Base-by-base conservation (phyloP, 1,140 invertebrate genomes). In the Bombyx mandarina region DNA sequence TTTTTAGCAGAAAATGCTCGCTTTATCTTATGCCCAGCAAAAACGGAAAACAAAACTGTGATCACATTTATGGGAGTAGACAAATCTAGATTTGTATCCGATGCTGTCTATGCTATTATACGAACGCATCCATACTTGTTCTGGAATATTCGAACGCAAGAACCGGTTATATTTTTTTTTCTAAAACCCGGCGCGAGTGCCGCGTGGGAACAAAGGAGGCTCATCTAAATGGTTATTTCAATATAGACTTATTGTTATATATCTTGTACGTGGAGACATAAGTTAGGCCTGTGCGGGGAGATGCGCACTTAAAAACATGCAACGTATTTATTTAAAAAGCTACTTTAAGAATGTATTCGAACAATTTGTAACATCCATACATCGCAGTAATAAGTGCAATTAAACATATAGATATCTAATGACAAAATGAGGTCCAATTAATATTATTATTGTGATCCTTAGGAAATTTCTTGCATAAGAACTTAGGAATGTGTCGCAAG, bases 111-210 rank as follows among this genome's bases (percentile, higher is more conserved):
- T 69, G 57, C 57, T 73, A 69, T 70, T 8, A 26, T 73, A 65
- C 64, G 66, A 73, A 63, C 68, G 62, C 57, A 68, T 67, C 66
- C 63, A 65, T 50, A 55, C 52, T 63, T 54, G 58, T 61, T 67
- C 69, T 70, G 56, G 60, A 60, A 69, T 58, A 67, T 67, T 66
- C 63, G 60, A 75, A 76, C 67, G 62, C 60, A 63, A 66, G n/a
- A 83, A 81, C 80, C 80, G 77, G 78, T 83, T 75, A 35, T 44
- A 67, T 61, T 75, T 80, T 35, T 35, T 35, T 80, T 82, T 77
- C 71, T 77, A 77, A 77, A 62, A 64, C 60, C 64, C 65, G 56
- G 58, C 46, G 54, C 45, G 44, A 53, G 62, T 59, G 60, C 54
- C 61, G 52, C 69, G 72, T 77, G 75, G 74, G 77, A 81, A 75